Evolutionary conservation across 1,140 invertebrate genomes (phyloP).

Genomic region (Calycopis cecrops): DNA sequence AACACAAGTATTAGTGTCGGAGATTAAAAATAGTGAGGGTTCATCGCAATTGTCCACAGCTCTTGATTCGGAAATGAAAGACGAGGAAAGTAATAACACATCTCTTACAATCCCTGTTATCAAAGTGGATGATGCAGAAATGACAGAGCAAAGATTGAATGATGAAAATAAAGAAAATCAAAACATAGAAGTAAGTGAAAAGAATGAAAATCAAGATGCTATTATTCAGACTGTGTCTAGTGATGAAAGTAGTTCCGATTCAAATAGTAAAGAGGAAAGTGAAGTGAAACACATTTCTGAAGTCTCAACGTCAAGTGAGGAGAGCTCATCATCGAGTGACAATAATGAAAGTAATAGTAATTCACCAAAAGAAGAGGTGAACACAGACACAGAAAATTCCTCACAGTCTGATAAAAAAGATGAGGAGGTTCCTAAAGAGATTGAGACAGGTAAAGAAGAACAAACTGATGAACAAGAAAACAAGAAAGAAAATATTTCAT

Average conservation of each 20-base stretch:
- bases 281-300: conserved; percentile 49
- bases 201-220: conserved; percentile 26
- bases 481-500: conserved; percentile 2
- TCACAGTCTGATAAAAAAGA: conserved; percentile 23
- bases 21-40: conserved; percentile 29
- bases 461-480: not conserved
- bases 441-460: conserved; percentile 12
- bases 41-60: conserved; percentile 20
- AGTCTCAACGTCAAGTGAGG: conserved; percentile 58
- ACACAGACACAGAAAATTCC: conserved; percentile 17
- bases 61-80: conserved; percentile 48
- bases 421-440: conserved; percentile 19
- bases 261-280: conserved; percentile 44
- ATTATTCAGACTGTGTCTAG: conserved; percentile 21
- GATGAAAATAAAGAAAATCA: conserved; percentile 31
- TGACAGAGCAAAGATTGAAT: conserved; percentile 50
- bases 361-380: conserved; percentile 49
- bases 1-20: conserved; percentile 21
- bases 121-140: conserved; percentile 61
- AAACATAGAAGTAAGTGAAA: conserved; percentile 26
- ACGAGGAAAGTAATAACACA: conserved; percentile 26
- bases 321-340: conserved; percentile 67
- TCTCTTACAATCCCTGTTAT: conserved; percentile 55
- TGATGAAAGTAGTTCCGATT: conserved; percentile 52
- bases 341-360: conserved; percentile 65